Evolutionary conservation across 2,797 vertebrate species (phyloP).

Genomic region (Staurois parvus): DNA sequence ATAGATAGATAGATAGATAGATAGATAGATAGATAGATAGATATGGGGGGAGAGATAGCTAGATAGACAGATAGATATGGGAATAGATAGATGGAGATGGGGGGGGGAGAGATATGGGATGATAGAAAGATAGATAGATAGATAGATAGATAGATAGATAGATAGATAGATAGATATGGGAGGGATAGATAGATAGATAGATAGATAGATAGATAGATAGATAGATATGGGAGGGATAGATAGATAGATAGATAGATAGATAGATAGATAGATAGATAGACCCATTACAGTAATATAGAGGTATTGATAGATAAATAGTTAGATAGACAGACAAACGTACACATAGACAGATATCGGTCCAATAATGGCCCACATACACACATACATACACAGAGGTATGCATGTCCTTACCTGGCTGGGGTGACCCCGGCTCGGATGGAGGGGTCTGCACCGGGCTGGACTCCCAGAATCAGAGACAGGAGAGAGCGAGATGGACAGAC

Average conservation of each 20-base stretch:
- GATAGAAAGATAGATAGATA: background rate
- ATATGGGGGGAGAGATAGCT: background rate
- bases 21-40: background rate
- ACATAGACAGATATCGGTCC: background rate
- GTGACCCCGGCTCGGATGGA: background rate
- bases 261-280: background rate
- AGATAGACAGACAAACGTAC: background rate
- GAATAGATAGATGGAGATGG: background rate
- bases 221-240: constrained; percentile 3
- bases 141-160: background rate
- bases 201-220: constrained; percentile 20
- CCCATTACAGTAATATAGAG: too few relatives aligned
- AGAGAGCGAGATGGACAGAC: constrained; percentile 5
- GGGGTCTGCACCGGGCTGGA: constrained; percentile 6
- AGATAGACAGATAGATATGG: background rate
- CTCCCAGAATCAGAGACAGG: constrained; percentile 25
- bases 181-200: constrained; percentile 12
- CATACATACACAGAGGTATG: background rate
- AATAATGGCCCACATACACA: background rate
- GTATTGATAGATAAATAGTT: background rate
- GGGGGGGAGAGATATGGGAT: too few relatives aligned
- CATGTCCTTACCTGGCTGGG: constrained; percentile 47
- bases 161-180: too few relatives aligned
- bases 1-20: constrained; percentile 15
- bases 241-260: constrained; percentile 22